Evolutionary conservation across 1,140 invertebrate species (phyloP).

Genomic region (Periplaneta americana): DNA sequence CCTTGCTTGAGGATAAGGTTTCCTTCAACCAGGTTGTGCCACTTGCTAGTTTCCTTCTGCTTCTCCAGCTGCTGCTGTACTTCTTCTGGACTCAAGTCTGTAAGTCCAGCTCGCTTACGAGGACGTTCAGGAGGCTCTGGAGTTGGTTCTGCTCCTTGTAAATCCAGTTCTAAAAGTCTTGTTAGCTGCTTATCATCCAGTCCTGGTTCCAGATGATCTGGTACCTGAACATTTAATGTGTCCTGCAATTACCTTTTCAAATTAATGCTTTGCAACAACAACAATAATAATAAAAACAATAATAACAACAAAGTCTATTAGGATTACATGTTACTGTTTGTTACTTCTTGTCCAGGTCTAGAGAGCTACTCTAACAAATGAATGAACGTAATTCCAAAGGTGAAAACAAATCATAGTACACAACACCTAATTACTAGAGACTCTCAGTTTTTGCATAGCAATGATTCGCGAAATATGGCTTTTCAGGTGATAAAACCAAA

Average conservation of each 20-base stretch:
- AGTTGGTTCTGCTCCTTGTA: constrained; percentile 29
- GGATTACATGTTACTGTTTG: background rate
- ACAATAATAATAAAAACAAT: too few species aligned
- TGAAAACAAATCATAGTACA: too few species aligned
- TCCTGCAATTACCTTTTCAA: background rate
- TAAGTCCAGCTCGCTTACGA: constrained; percentile 37
- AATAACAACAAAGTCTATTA: too few species aligned
- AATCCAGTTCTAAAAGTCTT: constrained; percentile 64
- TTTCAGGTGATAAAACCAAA: too few species aligned
- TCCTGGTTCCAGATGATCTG: constrained; percentile 78
- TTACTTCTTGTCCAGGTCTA: too few species aligned
- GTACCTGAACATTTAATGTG: constrained; percentile 40
- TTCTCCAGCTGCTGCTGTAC: constrained; percentile 49
- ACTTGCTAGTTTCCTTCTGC: constrained; percentile 73
- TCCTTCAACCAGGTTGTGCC: constrained; percentile 81
- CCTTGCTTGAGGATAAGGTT: constrained; percentile 94
- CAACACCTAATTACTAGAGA: too few species aligned
- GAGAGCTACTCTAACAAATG: too few species aligned
- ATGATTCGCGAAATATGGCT: too few species aligned
- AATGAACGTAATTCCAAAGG: too few species aligned
- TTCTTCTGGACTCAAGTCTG: constrained; percentile 44
- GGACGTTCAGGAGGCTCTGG: constrained; percentile 30
- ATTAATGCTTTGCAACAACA: background rate
- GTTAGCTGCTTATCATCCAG: constrained; percentile 75
- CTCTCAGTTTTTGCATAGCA: too few species aligned